Conservation (phyloP, 1,140 invertebrate genomes). For the Sarcophaga peregrina region DNA sequence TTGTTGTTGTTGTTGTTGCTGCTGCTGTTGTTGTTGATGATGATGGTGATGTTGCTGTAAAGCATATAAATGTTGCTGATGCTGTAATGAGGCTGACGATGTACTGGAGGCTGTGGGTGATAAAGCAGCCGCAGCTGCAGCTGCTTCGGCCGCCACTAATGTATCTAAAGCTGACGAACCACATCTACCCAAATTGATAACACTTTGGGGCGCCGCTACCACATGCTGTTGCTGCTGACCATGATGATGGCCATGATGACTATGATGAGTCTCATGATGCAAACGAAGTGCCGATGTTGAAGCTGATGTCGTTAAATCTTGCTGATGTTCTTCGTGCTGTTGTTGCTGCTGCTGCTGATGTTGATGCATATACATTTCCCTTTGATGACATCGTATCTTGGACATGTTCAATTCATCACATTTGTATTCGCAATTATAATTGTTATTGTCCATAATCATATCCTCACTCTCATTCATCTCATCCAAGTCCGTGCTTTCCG, state of each 20-base stretch:
- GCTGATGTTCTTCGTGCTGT: constrained; percentile 41
- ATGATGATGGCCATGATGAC: constrained; percentile 18
- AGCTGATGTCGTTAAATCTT: background rate
- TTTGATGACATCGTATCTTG: constrained; percentile 61
- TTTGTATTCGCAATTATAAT: constrained; percentile 62
- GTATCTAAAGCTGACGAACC: constrained; percentile 42
- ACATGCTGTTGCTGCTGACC: constrained; percentile 39
- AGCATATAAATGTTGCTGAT: constrained; percentile 47
- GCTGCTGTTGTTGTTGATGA: constrained; percentile 46
- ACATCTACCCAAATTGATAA: constrained; percentile 51
- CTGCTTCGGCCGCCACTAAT: constrained; percentile 39
- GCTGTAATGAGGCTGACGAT: constrained; percentile 41
- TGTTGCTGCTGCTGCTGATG: constrained; percentile 37
- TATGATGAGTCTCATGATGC: constrained; percentile 21
- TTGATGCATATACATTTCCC: constrained; percentile 30
- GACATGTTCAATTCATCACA: constrained; percentile 62
- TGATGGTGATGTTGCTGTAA: constrained; percentile 46
- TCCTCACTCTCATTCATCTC: constrained; percentile 45
- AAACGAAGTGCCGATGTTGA: constrained; percentile 39
- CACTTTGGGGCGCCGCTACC: constrained; percentile 49
- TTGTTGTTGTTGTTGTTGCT: constrained; percentile 46
- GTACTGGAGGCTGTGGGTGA: constrained; percentile 45
- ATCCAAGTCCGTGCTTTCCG: background rate
- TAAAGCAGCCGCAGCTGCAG: constrained; percentile 42
- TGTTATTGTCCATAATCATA: constrained; percentile 50